These are phyloP conservation scores for Marmota monax DNA, from an alignment of 2,113 vertebrate genomes.

Conservation along the genomic window DNA sequence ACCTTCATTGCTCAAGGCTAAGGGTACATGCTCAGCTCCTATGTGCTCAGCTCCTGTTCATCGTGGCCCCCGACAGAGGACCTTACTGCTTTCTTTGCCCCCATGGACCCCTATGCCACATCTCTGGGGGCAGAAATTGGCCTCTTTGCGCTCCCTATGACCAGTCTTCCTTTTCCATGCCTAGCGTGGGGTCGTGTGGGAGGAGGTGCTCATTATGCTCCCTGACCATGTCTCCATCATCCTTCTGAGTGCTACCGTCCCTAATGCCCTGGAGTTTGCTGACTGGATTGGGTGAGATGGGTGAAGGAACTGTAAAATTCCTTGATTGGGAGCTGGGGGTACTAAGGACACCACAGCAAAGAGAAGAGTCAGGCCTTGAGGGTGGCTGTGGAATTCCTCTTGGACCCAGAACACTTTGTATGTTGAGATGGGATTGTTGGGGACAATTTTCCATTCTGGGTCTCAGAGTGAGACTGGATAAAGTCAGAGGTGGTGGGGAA, in stretches of 20 bases:
- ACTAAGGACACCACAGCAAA: not conserved
- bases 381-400: not conserved
- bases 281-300: constrained; percentile 94
- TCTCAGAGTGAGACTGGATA: not conserved
- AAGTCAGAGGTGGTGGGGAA: not conserved
- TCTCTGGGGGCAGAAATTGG: not conserved
- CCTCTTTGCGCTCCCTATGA: not conserved
- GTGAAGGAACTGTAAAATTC: not conserved
- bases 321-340: not conserved
- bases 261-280: constrained; percentile 95
- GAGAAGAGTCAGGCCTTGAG: not conserved
- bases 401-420: not conserved
- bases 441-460: not conserved
- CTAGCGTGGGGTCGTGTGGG: constrained; percentile 96
- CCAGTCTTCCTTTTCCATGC: not conserved
- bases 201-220: constrained; percentile 96
- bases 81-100: not conserved
- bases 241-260: constrained; percentile 95
- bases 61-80: too few relatives aligned
- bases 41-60: too few relatives aligned
- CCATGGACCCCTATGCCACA: not conserved
- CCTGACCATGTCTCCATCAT: constrained; percentile 96
- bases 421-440: not conserved
- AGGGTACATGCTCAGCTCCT: too few relatives aligned
- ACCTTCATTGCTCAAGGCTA: too few relatives aligned